Base-by-base conservation (phyloP, 2,113 vertebrate genomes). In the Scomber colias region DNA sequence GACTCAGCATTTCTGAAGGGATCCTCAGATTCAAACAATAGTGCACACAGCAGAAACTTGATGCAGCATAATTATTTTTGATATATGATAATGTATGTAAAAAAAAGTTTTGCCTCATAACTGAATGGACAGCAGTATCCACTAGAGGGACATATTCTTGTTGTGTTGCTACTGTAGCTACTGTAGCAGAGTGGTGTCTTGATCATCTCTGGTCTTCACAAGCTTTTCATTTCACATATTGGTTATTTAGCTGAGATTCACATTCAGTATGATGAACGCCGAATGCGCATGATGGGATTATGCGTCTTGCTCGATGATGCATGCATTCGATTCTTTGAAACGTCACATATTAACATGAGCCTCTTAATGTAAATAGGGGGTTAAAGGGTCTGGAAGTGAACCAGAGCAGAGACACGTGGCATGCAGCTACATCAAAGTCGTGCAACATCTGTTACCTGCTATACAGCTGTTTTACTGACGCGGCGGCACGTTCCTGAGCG, bases 371-470 rank as follows among this genome's bases (percentile, higher is more conserved):
- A 9, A 81, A 62, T 8, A 57, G n/a, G 44, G 72, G n/a, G 27
- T 11, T 8, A 68, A 59, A 15, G 57, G 55, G 48, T 54, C 49
- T 66, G 54, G 17, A 31, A 40, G 44, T 53, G 51, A n/a, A 51
- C 50, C 44, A 57, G 27, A 65, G 63, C 19, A 70, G 1, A 30
- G 55, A 63, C 63, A 74, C 14, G 63, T 76, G 75, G 44, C 72
- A 72, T 16, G 5, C 14, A 69, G 45, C 55, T 44, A 64, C 73
- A 69, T 81, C 74, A 86, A 44, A 88, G 71, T 15, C 59, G 30
- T 63, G 50, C 3, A 55, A 90, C 79, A 80, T 87, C 76, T 78
- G 82, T 68, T 63, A 70, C n/a, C 49, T 78, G 60, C 63, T 51
- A 21, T 27, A 44, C 60, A 77, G 55, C 60, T 49, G 50, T 70